Conservation (phyloP, 2,888 invertebrate genomes). For the Machimus rusticus region DNA sequence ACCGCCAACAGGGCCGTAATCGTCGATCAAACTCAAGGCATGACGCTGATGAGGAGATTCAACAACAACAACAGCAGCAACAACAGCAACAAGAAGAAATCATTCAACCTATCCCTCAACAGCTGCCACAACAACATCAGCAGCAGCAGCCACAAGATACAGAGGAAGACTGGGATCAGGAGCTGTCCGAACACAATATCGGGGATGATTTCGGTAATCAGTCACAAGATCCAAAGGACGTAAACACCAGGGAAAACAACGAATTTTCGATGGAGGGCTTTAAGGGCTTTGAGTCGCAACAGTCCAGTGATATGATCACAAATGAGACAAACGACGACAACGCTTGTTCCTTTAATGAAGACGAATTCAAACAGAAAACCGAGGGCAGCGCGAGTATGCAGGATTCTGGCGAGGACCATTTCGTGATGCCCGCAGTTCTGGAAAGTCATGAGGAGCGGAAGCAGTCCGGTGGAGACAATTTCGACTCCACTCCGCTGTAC, state of each 20-base stretch:
- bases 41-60: slow-evolving; percentile 47
- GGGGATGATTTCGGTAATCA: slow-evolving; percentile 29
- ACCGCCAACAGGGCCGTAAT: slow-evolving; percentile 43
- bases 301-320: slow-evolving; percentile 22
- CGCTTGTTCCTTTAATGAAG: slow-evolving; percentile 25
- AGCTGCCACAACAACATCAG: slow-evolving; percentile 42
- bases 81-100: slow-evolving; percentile 1
- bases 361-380: slow-evolving; percentile 16
- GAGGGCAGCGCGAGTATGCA: not conserved
- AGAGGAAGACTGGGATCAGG: slow-evolving; percentile 61
- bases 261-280: slow-evolving; percentile 2
- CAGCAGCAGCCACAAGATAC: slow-evolving; percentile 53
- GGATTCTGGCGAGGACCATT: not conserved
- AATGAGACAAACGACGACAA: slow-evolving; percentile 29
- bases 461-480: not conserved
- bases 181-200: slow-evolving; percentile 56
- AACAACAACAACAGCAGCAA: slow-evolving; percentile 9
- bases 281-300: slow-evolving; percentile 23
- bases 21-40: slow-evolving; percentile 23
- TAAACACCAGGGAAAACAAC: not conserved
- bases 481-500: not conserved
- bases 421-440: not conserved
- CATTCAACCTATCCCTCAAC: slow-evolving; percentile 35
- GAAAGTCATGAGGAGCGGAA: not conserved
- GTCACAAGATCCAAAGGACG: not conserved